phyloP scores from a whole-genome alignment of 2,113 vertebrate species.

The Carassius gibelio region DNA sequence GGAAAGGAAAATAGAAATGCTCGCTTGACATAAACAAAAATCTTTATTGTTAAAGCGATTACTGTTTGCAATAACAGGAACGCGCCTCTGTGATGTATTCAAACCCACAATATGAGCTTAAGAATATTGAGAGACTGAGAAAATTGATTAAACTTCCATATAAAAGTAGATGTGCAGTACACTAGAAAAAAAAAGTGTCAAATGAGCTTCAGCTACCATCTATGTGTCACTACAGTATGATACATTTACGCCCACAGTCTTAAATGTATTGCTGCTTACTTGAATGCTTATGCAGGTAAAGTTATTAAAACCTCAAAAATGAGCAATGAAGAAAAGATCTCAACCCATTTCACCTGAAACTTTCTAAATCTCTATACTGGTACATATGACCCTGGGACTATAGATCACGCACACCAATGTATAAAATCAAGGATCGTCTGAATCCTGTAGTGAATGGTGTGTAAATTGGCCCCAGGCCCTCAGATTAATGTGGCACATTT shows the following conservation, averaged over 20 bases:
- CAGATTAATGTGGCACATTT: constrained; percentile 55
- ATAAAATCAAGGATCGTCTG: constrained; percentile 49
- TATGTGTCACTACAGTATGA: neutral
- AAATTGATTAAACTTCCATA: neutral
- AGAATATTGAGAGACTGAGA: neutral
- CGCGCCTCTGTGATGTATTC: neutral
- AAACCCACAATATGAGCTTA: constrained; percentile 11
- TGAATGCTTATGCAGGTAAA: constrained; percentile 10
- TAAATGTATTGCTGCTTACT: neutral
- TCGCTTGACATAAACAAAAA: neutral
- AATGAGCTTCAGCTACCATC: neutral
- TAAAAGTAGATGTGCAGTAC: neutral
- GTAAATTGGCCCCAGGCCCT: constrained; percentile 45
- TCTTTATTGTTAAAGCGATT: neutral
- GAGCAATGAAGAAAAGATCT: neutral
- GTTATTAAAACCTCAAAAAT: neutral
- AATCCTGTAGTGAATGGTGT: constrained; percentile 40
- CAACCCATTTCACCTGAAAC: constrained; percentile 46
- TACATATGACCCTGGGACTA: constrained; percentile 25
- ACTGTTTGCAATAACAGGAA: constrained; percentile 4
- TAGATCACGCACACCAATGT: constrained; percentile 22
- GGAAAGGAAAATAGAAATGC: neutral
- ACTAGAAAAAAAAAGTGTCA: neutral
- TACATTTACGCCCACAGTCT: neutral
- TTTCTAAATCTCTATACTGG: neutral